Conservation (phyloP, 2,113 vertebrate genomes). For the Myrmecophaga tridactyla region DNA sequence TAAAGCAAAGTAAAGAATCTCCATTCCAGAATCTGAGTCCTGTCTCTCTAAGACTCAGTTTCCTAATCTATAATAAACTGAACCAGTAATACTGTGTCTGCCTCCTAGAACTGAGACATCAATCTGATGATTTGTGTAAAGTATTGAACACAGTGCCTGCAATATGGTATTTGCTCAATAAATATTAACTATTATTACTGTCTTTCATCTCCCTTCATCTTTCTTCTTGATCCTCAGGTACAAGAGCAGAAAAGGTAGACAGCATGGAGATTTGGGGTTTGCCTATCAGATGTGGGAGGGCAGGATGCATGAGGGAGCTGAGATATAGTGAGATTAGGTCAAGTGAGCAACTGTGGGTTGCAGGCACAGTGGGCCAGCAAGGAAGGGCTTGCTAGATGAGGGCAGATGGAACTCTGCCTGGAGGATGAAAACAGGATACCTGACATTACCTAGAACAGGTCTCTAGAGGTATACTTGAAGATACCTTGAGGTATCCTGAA, state of each 20-base stretch:
- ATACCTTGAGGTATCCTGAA: too few species aligned
- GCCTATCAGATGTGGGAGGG: too few species aligned
- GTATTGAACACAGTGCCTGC: not conserved
- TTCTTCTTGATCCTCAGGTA: not conserved
- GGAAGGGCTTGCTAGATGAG: accelerated
- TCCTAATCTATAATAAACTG: not conserved
- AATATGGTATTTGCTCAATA: not conserved
- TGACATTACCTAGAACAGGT: too few species aligned
- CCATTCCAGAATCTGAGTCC: not conserved
- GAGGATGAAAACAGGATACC: not conserved
- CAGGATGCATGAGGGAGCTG: too few species aligned
- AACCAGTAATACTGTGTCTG: not conserved
- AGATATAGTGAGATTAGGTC: too few species aligned
- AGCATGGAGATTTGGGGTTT: not conserved
- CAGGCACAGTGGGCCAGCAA: accelerated
- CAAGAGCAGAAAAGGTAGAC: not conserved
- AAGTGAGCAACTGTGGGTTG: too few species aligned
- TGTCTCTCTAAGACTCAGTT: not conserved
- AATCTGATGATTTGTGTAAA: not conserved
- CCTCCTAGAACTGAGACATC: not conserved
- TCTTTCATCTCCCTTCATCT: not conserved
- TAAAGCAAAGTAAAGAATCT: not conserved
- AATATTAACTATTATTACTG: not conserved
- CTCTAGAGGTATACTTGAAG: too few species aligned
- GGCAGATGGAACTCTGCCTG: accelerated